Percentiles rank a stretch among this genome's conserved stretches.
phyloP scores from a whole-genome alignment of 2,888 invertebrate species.

The Pycnomerus fuliginosus region DNA sequence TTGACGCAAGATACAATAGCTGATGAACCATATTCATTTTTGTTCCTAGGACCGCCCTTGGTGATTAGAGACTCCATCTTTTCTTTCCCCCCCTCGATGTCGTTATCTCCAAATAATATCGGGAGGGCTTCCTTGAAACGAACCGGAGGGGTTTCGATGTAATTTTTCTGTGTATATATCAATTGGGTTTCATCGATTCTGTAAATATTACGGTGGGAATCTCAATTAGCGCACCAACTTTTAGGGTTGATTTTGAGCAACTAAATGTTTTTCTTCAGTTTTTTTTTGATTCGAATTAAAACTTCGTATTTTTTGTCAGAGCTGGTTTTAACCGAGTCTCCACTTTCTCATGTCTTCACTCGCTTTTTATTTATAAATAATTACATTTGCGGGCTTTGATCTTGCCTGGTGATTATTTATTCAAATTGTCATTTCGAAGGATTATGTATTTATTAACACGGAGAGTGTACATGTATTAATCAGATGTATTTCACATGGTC shows the following conservation, averaged over 20 bases:
- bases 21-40: slow-evolving; percentile 38
- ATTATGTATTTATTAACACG: slow-evolving; percentile 10
- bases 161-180: slow-evolving; percentile 2
- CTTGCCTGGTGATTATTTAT: slow-evolving; percentile 12
- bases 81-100: slow-evolving; percentile 19
- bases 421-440: slow-evolving; percentile 5
- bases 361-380: too few species aligned
- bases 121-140: slow-evolving; percentile 9
- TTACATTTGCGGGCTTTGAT: too few species aligned
- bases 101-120: slow-evolving; percentile 21
- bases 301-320: too few species aligned
- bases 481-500: slow-evolving; percentile 23
- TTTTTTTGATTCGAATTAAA: too few species aligned
- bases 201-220: too few species aligned
- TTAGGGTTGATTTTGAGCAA: too few species aligned
- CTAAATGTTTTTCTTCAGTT: too few species aligned
- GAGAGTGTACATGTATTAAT: slow-evolving; percentile 22
- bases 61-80: slow-evolving; percentile 21
- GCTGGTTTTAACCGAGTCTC: too few species aligned
- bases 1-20: slow-evolving; percentile 36
- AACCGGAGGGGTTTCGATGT: slow-evolving; percentile 6
- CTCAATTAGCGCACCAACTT: too few species aligned
- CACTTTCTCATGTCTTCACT: too few species aligned
- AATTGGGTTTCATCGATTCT: slow-evolving; percentile 1
- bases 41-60: slow-evolving; percentile 25